Conservation (phyloP, 1,140 invertebrate genomes). For the Limonius californicus region DNA sequence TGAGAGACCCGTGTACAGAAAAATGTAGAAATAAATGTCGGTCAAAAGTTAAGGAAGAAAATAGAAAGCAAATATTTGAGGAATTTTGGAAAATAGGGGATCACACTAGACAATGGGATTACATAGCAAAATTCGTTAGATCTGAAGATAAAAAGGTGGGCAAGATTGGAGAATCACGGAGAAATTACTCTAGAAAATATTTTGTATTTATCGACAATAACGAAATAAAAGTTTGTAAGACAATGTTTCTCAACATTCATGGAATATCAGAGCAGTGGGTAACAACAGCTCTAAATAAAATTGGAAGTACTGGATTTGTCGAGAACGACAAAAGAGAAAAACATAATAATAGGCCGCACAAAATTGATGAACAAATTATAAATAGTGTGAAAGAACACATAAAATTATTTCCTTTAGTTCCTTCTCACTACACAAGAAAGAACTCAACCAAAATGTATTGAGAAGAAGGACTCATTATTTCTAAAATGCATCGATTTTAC, state of each 20-base stretch:
- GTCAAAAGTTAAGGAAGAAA: conserved; percentile 20
- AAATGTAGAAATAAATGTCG: conserved; percentile 25
- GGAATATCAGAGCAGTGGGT: conserved; percentile 33
- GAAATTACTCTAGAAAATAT: conserved; percentile 21
- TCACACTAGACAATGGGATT: conserved; percentile 30
- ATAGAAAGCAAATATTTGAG: conserved; percentile 19
- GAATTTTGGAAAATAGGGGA: too few species aligned
- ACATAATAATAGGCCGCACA: conserved; percentile 26
- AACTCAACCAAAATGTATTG: too few species aligned
- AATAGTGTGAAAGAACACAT: too few species aligned
- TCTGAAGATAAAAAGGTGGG: conserved; percentile 19
- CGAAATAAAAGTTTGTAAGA: conserved; percentile 37
- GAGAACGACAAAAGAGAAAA: conserved; percentile 30
- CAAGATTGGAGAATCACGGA: conserved; percentile 23
- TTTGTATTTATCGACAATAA: too few species aligned
- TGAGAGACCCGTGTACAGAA: conserved; percentile 20
- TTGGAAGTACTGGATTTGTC: conserved; percentile 23
- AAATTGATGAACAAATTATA: too few species aligned
- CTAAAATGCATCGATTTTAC: too few species aligned
- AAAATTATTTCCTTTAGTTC: too few species aligned
- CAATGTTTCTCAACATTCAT: conserved; percentile 40
- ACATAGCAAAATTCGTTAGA: conserved; percentile 23
- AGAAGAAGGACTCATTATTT: too few species aligned
- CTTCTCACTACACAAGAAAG: too few species aligned
- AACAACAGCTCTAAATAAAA: conserved; percentile 29